Conservation (phyloP, 2,888 invertebrate genomes). For the Crocallis elinguaria region DNA sequence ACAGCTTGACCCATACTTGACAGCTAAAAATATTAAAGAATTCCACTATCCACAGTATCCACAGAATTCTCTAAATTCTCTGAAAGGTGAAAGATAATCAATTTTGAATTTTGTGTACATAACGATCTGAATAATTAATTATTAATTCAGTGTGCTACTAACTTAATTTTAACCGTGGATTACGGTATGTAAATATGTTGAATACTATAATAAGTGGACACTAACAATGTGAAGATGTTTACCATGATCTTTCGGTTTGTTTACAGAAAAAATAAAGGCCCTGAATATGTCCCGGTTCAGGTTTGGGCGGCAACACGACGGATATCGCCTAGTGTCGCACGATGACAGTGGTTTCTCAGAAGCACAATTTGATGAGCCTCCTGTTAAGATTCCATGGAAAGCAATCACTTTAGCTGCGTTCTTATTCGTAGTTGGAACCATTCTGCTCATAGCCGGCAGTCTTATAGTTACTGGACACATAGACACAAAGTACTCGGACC, state of each 20-base stretch:
- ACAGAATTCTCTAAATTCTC: too few relatives aligned
- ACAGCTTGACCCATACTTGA: too few relatives aligned
- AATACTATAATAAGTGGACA: not conserved
- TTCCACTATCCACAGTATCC: too few relatives aligned
- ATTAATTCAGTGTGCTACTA: too few relatives aligned
- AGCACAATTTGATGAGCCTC: constrained; percentile 87
- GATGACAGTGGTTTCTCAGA: constrained; percentile 89
- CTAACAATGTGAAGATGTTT: not conserved
- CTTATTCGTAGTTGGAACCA: constrained; percentile 90
- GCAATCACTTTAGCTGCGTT: constrained; percentile 91
- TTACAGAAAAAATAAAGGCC: constrained; percentile 56
- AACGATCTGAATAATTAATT: too few relatives aligned
- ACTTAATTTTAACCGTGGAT: not conserved
- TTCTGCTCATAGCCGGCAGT: constrained; percentile 90
- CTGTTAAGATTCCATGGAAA: constrained; percentile 92
- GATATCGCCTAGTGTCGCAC: constrained; percentile 83
- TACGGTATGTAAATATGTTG: not conserved
- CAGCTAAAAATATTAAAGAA: too few relatives aligned
- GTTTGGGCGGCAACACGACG: constrained; percentile 84
- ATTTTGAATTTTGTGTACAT: too few relatives aligned
- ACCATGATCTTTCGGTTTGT: constrained; percentile 12
- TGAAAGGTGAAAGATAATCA: too few relatives aligned
- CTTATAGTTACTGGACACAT: constrained; percentile 93
- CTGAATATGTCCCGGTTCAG: constrained; percentile 85
- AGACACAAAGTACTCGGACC: constrained; percentile 92